Percentiles rank a stretch among this genome's conserved stretches.
phyloP scores from a whole-genome alignment of 2,888 invertebrate genomes.

The Cephus rjabovi region DNA sequence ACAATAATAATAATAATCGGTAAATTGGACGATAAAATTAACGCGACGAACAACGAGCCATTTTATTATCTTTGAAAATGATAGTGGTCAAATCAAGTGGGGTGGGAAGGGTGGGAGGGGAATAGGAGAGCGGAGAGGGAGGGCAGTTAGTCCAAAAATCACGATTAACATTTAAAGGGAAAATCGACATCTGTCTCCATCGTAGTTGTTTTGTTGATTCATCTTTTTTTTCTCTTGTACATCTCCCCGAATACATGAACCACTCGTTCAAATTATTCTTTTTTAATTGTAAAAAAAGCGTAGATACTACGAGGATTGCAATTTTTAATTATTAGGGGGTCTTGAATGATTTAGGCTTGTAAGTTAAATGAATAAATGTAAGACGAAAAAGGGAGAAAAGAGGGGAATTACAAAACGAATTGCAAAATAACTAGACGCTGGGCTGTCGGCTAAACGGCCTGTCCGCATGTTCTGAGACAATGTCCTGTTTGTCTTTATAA shows the following conservation, averaged over 20 bases:
- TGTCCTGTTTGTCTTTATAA: conserved; percentile 50
- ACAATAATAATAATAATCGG: conserved; percentile 41
- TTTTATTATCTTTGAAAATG: conserved; percentile 29
- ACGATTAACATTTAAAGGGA: conserved; percentile 10
- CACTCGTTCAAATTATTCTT: conserved; percentile 19
- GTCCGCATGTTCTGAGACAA: conserved; percentile 46
- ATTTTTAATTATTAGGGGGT: conserved; percentile 22
- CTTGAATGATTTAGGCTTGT: conserved; percentile 14
- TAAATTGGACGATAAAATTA: conserved; percentile 41
- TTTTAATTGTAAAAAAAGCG: conserved; percentile 19
- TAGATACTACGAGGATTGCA: conserved; percentile 7
- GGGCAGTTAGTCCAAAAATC: conserved; percentile 15
- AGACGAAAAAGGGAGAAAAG: not conserved
- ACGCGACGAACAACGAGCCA: conserved; percentile 33
- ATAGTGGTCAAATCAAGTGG: conserved; percentile 21
- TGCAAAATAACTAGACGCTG: conserved; percentile 25
- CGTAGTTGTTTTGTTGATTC: conserved; percentile 14
- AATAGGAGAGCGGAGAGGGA: conserved; percentile 13
- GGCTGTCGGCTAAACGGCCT: conserved; percentile 34
- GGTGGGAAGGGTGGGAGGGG: conserved; percentile 16
- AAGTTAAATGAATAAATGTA: conserved; percentile 13
- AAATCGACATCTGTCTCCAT: conserved; percentile 13
- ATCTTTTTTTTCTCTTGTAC: conserved; percentile 18
- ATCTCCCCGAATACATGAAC: conserved; percentile 23
- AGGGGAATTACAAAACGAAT: conserved; percentile 17